A percentile compares a stretch with the other conserved stretches of the same genome.
These are phyloP conservation scores for Netta rufina DNA, from an alignment of 2,797 vertebrate species.

Conservation along the genomic window DNA sequence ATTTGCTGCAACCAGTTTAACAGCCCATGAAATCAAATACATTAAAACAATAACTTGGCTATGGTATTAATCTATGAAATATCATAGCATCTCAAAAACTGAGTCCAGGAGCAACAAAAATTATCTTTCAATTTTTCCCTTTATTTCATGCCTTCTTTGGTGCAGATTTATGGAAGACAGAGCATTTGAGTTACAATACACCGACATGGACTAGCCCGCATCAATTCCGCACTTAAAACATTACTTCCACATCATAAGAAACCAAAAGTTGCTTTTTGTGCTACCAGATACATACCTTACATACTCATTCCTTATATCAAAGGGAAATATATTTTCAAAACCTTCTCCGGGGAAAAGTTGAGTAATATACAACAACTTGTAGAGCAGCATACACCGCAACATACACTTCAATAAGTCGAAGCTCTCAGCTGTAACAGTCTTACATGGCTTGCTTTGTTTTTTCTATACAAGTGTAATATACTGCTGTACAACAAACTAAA, in stretches of 20 bases:
- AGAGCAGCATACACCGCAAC: neutral
- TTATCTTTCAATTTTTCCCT: neutral
- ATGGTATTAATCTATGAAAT: slow-evolving; percentile 35
- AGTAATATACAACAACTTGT: neutral
- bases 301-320: neutral
- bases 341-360: neutral
- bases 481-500: neutral
- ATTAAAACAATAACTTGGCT: slow-evolving; percentile 26
- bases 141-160: neutral
- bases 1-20: slow-evolving; percentile 6
- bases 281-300: neutral
- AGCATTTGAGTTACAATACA: neutral
- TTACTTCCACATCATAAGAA: neutral
- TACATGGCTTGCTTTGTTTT: neutral
- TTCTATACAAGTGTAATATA: neutral
- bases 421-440: neutral
- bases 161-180: neutral
- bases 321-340: no score
- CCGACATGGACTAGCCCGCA: neutral
- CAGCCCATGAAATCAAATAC: neutral
- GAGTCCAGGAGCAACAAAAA: neutral
- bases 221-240: neutral
- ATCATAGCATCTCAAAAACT: slow-evolving; percentile 50
- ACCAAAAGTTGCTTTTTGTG: neutral
- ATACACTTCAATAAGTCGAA: neutral